Percentiles rank a stretch among this genome's conserved stretches.
Evolutionary conservation across 1,140 invertebrate species (phyloP).

Genomic region (Nephotettix cincticeps): DNA sequence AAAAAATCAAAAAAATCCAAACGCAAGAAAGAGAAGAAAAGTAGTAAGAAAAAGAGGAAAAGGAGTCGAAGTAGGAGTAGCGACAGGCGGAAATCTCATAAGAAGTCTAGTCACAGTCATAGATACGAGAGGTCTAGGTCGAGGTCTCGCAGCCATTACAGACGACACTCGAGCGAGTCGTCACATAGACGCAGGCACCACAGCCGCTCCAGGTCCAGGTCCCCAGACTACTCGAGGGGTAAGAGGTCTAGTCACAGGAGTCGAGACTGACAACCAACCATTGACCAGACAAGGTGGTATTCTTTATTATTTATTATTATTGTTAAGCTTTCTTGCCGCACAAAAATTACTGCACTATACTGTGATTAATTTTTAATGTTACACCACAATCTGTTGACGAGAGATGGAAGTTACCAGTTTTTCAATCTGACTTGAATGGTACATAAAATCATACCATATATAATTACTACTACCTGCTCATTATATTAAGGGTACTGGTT

Average conservation of each 20-base stretch:
- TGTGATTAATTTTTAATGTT: too few relatives aligned
- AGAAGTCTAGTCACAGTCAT: constrained; percentile 13
- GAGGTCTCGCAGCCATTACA: constrained; percentile 8
- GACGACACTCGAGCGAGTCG: neutral
- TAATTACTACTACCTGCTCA: too few relatives aligned
- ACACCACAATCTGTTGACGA: too few relatives aligned
- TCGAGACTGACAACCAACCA: constrained; percentile 1
- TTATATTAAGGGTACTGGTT: too few relatives aligned
- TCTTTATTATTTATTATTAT: neutral
- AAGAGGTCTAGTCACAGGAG: constrained; percentile 17
- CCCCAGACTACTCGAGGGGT: constrained; percentile 21
- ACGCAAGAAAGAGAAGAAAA: constrained; percentile 25
- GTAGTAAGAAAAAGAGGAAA: constrained; percentile 25
- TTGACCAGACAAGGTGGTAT: constrained; percentile 1
- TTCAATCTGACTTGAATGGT: too few relatives aligned
- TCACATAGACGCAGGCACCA: constrained; percentile 6
- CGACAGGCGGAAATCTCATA: constrained; percentile 4
- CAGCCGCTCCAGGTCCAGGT: neutral
- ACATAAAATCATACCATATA: too few relatives aligned
- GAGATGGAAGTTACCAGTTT: too few relatives aligned
- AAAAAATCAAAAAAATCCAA: constrained; percentile 14
- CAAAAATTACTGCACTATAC: too few relatives aligned
- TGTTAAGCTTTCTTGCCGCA: too few relatives aligned
- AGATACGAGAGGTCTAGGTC: neutral
- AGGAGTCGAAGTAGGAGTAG: constrained; percentile 17